Evolutionary conservation across 2,797 vertebrate genomes (phyloP).

Genomic region (Strix occidentalis): DNA sequence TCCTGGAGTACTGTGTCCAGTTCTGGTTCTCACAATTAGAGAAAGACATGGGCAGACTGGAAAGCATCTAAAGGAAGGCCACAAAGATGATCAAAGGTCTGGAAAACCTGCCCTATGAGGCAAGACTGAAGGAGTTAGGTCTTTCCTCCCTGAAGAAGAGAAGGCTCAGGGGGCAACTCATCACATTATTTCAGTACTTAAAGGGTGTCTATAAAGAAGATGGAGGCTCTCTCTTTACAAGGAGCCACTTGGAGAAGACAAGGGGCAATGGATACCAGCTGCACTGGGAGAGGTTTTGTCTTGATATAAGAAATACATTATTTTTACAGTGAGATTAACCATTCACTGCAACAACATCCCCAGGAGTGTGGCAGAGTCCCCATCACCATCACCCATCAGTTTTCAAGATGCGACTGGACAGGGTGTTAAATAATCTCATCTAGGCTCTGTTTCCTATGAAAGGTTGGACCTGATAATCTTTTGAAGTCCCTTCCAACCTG

Average conservation of each 20-base stretch:
- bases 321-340: neutral
- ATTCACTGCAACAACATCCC: neutral
- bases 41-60: neutral
- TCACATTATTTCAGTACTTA: neutral
- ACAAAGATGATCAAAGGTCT: neutral
- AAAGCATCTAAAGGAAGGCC: neutral
- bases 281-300: neutral
- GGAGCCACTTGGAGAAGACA: neutral
- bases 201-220: neutral
- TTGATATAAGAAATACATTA: neutral
- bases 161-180: neutral
- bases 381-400: neutral
- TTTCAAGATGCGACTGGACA: neutral
- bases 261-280: neutral
- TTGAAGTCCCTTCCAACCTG: neutral
- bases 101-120: neutral
- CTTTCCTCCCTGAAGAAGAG: neutral
- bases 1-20: neutral
- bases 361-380: neutral
- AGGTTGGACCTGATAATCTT: neutral
- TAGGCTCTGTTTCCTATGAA: neutral
- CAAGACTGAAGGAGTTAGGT: neutral
- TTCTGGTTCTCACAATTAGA: neutral
- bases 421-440: neutral
- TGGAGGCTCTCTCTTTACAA: neutral